phyloP scores from a whole-genome alignment of 2,888 invertebrate genomes.

The Colletes collaris region DNA sequence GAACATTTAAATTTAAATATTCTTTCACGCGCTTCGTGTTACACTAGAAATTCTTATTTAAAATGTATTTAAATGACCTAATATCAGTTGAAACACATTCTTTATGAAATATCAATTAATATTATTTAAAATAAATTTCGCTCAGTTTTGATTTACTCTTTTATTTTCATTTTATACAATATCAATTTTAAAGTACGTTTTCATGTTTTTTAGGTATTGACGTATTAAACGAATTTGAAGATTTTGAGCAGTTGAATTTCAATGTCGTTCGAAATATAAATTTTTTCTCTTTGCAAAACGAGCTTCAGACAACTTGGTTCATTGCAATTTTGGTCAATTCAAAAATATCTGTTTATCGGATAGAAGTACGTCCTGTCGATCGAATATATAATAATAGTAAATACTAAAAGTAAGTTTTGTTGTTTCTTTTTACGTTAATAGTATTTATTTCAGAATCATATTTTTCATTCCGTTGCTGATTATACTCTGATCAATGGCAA shows the following conservation, averaged over 20 bases:
- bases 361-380: slow-evolving; percentile 52
- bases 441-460: slow-evolving; percentile 40
- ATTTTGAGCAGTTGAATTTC: slow-evolving; percentile 37
- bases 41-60: no score
- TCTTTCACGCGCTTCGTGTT: no score
- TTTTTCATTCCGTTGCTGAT: slow-evolving; percentile 2
- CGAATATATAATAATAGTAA: neutral
- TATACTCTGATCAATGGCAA: slow-evolving; percentile 58
- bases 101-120: no score
- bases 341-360: slow-evolving; percentile 57
- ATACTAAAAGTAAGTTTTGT: neutral
- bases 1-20: slow-evolving; percentile 12
- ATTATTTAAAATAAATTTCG: no score
- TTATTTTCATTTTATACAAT: neutral
- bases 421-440: neutral
- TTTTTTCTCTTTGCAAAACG: slow-evolving; percentile 61
- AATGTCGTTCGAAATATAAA: slow-evolving; percentile 48
- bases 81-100: no score
- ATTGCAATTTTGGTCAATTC: slow-evolving; percentile 58
- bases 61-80: no score
- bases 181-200: neutral
- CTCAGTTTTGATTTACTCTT: no score
- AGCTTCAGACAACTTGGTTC: slow-evolving; percentile 51
- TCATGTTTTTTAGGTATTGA: slow-evolving; percentile 56
- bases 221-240: slow-evolving; percentile 62